phyloP scores from a whole-genome alignment of 1,140 invertebrate genomes.

The Pogonus chalceus region DNA sequence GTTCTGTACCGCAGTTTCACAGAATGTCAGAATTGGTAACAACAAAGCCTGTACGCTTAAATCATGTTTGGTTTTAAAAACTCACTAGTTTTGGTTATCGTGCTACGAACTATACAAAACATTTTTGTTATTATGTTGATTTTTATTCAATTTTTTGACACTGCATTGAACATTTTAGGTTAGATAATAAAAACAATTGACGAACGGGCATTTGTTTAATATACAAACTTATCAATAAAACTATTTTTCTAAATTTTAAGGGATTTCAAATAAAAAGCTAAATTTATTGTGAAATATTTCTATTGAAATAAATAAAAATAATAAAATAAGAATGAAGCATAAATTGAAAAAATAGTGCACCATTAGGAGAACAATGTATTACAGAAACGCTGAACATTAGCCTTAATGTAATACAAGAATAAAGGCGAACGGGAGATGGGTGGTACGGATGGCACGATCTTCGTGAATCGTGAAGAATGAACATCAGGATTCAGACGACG shows the following conservation, averaged over 20 bases:
- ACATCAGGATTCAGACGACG: constrained; percentile 1
- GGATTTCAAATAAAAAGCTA: too few relatives aligned
- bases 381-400: background rate
- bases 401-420: background rate
- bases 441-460: background rate
- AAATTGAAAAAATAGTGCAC: background rate
- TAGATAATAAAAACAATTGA: too few relatives aligned
- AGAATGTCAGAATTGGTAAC: too few relatives aligned
- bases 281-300: too few relatives aligned
- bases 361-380: background rate
- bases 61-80: background rate
- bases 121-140: background rate
- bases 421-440: background rate
- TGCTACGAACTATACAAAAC: background rate
- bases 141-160: too few relatives aligned
- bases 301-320: too few relatives aligned
- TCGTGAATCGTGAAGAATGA: background rate
- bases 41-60: background rate
- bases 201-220: too few relatives aligned
- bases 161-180: too few relatives aligned
- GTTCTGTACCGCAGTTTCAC: too few relatives aligned
- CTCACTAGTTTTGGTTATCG: background rate
- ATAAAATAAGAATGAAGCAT: background rate
- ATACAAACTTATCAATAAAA: background rate
- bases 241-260: background rate